phyloP scores from a whole-genome alignment of 2,113 vertebrate species.

The Cygnus buccinator region DNA sequence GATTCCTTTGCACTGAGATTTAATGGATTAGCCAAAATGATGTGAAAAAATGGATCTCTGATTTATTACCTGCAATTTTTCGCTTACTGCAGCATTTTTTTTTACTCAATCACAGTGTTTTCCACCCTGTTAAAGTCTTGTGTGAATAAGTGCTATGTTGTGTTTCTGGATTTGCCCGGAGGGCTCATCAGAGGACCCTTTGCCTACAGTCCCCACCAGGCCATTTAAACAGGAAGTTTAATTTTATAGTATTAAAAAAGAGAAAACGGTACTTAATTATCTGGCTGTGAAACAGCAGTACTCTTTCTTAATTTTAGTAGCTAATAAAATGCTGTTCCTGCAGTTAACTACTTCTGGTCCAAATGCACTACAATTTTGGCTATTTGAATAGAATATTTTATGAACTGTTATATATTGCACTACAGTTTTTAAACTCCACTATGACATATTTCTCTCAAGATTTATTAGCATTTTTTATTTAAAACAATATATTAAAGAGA shows the following conservation, averaged over 20 bases:
- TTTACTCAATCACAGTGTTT: constrained; percentile 56
- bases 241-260: constrained; percentile 88
- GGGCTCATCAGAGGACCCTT: constrained; percentile 77
- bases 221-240: constrained; percentile 87
- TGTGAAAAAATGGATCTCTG: constrained; percentile 82
- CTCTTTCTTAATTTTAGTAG: constrained; percentile 88
- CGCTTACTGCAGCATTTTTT: constrained; percentile 75
- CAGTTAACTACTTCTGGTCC: constrained; percentile 83
- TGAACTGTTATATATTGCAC: constrained; percentile 86
- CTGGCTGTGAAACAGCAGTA: constrained; percentile 84
- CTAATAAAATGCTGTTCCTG: constrained; percentile 82
- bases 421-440: constrained; percentile 79
- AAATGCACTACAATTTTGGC: constrained; percentile 70
- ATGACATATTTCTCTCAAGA: constrained; percentile 84
- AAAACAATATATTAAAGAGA: constrained; percentile 86
- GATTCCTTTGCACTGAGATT: constrained; percentile 80
- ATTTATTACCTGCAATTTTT: constrained; percentile 84
- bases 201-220: constrained; percentile 77
- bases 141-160: constrained; percentile 83
- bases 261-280: constrained; percentile 86
- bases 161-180: constrained; percentile 74
- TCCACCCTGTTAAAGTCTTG: constrained; percentile 68
- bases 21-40: constrained; percentile 85
- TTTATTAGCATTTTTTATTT: constrained; percentile 87
- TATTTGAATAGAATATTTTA: constrained; percentile 83